These are phyloP conservation scores for Garrulus glandarius DNA, from an alignment of 2,797 vertebrate species.

Conservation along the genomic window DNA sequence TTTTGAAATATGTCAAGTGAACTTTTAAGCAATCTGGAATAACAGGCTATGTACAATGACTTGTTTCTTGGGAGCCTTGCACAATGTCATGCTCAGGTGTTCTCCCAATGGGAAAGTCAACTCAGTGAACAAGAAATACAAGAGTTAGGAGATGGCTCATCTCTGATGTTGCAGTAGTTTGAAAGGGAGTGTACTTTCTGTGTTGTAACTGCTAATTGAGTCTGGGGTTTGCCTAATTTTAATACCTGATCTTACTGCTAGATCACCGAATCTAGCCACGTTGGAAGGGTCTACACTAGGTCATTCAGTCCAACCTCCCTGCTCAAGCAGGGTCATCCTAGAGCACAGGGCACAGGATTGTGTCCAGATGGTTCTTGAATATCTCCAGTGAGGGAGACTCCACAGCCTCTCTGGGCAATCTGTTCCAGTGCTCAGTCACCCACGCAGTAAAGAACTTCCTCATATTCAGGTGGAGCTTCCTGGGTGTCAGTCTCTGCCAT, in stretches of 20 bases:
- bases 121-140: not conserved
- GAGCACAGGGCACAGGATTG: not conserved
- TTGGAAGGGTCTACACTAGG: not conserved
- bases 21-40: not conserved
- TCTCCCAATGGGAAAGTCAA: not conserved
- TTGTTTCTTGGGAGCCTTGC: not conserved
- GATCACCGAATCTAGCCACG: not conserved
- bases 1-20: not conserved
- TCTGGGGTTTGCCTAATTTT: not conserved
- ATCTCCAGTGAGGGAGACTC: not conserved
- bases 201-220: not conserved
- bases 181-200: not conserved
- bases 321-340: not conserved
- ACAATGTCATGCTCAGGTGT: not conserved
- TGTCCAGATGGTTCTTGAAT: not conserved
- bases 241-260: not conserved
- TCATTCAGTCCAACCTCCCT: not conserved
- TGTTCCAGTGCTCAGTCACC: not conserved
- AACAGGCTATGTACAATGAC: not conserved
- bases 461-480: not conserved
- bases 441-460: not conserved
- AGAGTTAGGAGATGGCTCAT: not conserved
- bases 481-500: not conserved
- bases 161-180: not conserved
- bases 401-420: not conserved